phyloP scores from a whole-genome alignment of 2,888 invertebrate genomes.

The Leptinotarsa rubiginosa region DNA sequence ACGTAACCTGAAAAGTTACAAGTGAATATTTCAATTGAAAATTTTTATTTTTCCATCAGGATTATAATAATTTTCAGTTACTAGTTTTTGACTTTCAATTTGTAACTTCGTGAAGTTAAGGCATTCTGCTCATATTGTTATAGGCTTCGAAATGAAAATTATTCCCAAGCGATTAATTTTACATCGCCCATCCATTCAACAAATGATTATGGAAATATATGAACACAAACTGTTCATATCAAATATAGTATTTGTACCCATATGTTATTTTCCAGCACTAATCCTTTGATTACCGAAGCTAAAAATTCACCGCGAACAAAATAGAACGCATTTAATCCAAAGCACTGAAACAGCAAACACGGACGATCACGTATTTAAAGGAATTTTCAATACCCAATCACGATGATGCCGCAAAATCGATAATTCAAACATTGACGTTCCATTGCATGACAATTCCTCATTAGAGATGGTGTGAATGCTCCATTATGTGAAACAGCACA shows the following conservation, averaged over 20 bases:
- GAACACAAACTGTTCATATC: neutral
- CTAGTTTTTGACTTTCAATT: no score
- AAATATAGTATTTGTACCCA: constrained; percentile 6
- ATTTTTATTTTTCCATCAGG: no score
- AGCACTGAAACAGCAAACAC: constrained; percentile 7
- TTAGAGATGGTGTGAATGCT: constrained; percentile 53
- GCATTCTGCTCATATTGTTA: no score
- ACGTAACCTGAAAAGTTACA: no score
- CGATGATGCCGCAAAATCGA: constrained; percentile 32
- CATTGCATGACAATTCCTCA: constrained; percentile 56
- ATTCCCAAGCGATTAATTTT: neutral
- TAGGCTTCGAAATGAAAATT: neutral
- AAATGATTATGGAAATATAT: constrained; percentile 1
- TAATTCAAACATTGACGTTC: constrained; percentile 44
- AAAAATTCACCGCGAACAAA: constrained; percentile 2
- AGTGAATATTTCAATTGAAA: no score
- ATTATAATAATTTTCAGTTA: no score
- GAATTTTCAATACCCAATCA: constrained; percentile 19
- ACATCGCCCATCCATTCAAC: neutral
- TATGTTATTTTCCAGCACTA: constrained; percentile 2
- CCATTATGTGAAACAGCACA: constrained; percentile 52
- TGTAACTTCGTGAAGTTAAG: no score
- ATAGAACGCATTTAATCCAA: neutral
- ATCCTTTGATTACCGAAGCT: neutral
- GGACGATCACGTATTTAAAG: constrained; percentile 4